Evolutionary conservation across 2,113 vertebrate genomes (phyloP), one percentile per base, ranked within the genome.

Genomic region (Athene noctua): DNA sequence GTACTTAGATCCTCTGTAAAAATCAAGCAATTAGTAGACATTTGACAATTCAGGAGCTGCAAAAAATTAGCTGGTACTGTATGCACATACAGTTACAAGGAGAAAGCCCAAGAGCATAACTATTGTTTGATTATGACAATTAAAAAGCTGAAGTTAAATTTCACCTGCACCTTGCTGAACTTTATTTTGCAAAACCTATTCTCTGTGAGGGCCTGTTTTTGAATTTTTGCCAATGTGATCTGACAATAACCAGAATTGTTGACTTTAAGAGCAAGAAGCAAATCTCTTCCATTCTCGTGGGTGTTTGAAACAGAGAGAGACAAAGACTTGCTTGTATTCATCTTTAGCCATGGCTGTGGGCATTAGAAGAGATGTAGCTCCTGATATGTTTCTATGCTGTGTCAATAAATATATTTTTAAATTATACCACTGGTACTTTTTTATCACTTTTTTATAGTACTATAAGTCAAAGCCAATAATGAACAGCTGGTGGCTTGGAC

Each of bases 121-220:
- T 26, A 29, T 52, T 94, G 58, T 93, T 96, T 93, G 66, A 88
- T 65, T 88, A 68, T n/a, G 36, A 51, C 46, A 77, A 73, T 49
- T 58, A 62, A 97, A 94, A 82, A 82, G 5, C 22, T 40, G 7
- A 91, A 93, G 71, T 80, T 85, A 95, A 94, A 96, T 90, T 95
- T 95, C 74, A 96, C 30, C 61, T 88, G 21, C 30, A 92, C 42
- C 49, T 86, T 66, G 42, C 30, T 95, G 85, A 96, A 93, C 63
- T 93, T 93, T 88, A 47, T 95, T 86, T 93, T 92, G 15, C 22
- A 83, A 91, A 86, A 86, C 7, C 4, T 54, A 22, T 58, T 83
- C 36, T 80, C 62, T 55, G 10, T 38, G 54, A 78, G 42, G 10
- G 2, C 4, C 15, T 17, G 19, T 23, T 44, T 88, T 52, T 80